Evolutionary conservation across 2,113 vertebrate genomes (phyloP).

Genomic region (Oreochromis tanganicae): DNA sequence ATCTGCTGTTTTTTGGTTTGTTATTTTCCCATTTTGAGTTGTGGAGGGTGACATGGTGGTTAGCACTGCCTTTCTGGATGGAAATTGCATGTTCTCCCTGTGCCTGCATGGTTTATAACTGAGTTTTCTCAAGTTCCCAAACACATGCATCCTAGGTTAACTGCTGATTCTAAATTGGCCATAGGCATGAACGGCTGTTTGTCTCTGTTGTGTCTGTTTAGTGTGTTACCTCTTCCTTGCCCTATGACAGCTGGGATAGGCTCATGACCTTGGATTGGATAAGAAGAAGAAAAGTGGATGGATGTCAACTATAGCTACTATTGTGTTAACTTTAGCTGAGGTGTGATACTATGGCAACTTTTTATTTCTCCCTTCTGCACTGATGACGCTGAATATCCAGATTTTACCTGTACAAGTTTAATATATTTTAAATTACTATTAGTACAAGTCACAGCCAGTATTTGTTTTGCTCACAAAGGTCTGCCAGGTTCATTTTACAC

Average conservation of each 20-base stretch:
- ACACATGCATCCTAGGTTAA: not conserved
- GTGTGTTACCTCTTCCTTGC: not conserved
- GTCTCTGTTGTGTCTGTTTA: not conserved
- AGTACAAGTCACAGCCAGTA: not conserved
- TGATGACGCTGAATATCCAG: not conserved
- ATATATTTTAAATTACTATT: not conserved
- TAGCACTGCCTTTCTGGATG: not conserved
- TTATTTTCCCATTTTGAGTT: not conserved
- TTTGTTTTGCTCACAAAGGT: not conserved
- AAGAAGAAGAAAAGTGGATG: not conserved
- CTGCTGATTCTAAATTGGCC: not conserved
- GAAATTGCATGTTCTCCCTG: not conserved
- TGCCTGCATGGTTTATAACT: not conserved
- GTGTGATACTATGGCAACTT: not conserved
- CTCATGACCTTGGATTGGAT: not conserved
- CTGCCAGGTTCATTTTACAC: not conserved
- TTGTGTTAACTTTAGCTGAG: not conserved
- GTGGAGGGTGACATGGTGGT: not conserved
- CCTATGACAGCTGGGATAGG: not conserved
- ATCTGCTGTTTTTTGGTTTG: not conserved
- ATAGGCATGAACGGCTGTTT: not conserved
- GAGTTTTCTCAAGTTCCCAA: not conserved
- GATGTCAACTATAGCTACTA: not conserved
- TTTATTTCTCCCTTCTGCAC: not conserved
- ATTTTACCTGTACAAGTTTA: not conserved